Base-by-base conservation (phyloP, 1,140 invertebrate genomes). In the Akabosia matsudoensis region DNA sequence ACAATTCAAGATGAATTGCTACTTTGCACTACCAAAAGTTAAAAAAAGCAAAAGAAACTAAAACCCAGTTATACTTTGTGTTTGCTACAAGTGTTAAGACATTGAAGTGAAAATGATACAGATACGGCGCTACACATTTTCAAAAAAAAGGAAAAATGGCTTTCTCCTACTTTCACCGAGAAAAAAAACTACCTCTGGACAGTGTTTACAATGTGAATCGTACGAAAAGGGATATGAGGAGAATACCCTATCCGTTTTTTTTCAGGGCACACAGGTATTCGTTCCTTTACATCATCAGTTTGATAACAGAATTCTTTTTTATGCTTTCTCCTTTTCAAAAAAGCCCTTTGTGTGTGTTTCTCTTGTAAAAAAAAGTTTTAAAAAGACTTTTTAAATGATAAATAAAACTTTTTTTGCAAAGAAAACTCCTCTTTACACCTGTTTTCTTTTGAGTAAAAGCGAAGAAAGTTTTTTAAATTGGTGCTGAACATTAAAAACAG, bases 1-100 rank as follows among this genome's bases (percentile, higher is more conserved):
- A 7, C 24, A 7, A 67, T 67, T 30, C 28, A 67, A 31, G 61
- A 67, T 67, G 61, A 67, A 67, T 67, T 67, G 61, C 26, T 67
- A 67, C 61, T 67, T 67, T 30, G n/a, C 61, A 67, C 61, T 45
- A 45, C 37, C 7, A 45, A 45, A 45, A 45, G 18, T 10, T 45
- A n/a, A n/a, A n/a, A n/a, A n/a, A n/a, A n/a, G n/a, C n/a, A n/a
- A n/a, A n/a, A n/a, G n/a, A n/a, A n/a, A n/a, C n/a, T n/a, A n/a
- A n/a, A n/a, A n/a, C n/a, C n/a, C n/a, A n/a, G 37, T 45, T 45
- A 45, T 18, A 18, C 18, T 45, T 45, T 45, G 37, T 45, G 7
- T 10, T 45, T 45, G 37, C 7, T 45, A 45, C 37, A 10, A 18
- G 7, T 45, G 37, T 18, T 45, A 18, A 10, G 7, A 45, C 37